phyloP scores from a whole-genome alignment of 1,140 invertebrate genomes.

The Lordiphosa clarofinis region DNA sequence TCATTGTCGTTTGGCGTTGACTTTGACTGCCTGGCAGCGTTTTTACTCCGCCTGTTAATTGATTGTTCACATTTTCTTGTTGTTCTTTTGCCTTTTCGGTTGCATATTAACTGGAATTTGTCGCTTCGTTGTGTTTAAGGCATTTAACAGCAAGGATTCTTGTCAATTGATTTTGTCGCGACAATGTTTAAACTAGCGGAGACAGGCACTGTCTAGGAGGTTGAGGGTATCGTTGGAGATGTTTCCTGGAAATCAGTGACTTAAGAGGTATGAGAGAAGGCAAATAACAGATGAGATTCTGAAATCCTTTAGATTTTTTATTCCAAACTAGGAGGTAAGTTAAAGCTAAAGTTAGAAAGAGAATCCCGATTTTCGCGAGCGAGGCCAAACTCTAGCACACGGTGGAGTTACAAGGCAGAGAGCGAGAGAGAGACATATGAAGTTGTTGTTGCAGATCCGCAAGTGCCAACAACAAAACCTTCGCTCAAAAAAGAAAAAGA shows the following conservation, averaged over 20 bases:
- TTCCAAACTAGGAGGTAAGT: too few relatives aligned
- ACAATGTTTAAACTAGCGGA: conserved; percentile 54
- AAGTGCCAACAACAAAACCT: too few relatives aligned
- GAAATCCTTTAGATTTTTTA: too few relatives aligned
- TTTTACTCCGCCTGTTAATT: conserved; percentile 51
- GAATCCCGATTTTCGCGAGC: too few relatives aligned
- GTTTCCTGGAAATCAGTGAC: conserved; percentile 56
- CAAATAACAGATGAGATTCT: too few relatives aligned
- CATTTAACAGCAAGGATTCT: conserved; percentile 68
- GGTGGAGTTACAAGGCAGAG: too few relatives aligned
- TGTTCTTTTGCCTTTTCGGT: conserved; percentile 40
- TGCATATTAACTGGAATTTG: conserved; percentile 61
- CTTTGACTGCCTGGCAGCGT: conserved; percentile 38
- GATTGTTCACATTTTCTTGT: conserved; percentile 50
- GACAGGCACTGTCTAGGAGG: conserved; percentile 11
- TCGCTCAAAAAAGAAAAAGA: too few relatives aligned
- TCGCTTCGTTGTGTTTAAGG: conserved; percentile 49
- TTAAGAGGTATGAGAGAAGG: conserved; percentile 7
- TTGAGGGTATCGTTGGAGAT: conserved; percentile 1
- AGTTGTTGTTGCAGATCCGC: too few relatives aligned
- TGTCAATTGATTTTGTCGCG: conserved; percentile 72
- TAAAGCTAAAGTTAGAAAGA: too few relatives aligned
- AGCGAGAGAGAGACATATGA: too few relatives aligned
- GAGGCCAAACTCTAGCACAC: too few relatives aligned
- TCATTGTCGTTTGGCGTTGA: conserved; percentile 55